Evolutionary conservation across 1,140 invertebrate genomes (phyloP).

Genomic region (Cyclargus thomasi): DNA sequence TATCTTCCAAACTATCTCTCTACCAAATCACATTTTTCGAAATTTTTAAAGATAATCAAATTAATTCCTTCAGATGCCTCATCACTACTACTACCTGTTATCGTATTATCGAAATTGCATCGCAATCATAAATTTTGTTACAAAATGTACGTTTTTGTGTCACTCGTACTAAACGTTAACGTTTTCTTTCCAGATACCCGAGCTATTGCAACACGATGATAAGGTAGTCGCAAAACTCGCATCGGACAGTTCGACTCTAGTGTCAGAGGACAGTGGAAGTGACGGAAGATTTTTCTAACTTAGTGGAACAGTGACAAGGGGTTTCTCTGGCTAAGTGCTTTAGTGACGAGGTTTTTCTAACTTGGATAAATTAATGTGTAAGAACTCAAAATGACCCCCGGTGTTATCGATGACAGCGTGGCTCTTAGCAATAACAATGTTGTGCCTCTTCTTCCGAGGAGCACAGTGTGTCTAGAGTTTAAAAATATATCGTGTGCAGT

Average conservation of each 20-base stretch:
- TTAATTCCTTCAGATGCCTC: not conserved
- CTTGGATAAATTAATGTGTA: not conserved
- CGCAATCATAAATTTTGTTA: not conserved
- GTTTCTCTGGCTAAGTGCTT: too few species aligned
- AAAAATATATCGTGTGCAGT: slow-evolving; percentile 81
- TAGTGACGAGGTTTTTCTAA: not conserved
- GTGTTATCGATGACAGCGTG: slow-evolving; percentile 34
- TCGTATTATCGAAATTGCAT: not conserved
- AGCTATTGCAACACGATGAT: not conserved
- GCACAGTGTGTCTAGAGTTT: slow-evolving; percentile 81
- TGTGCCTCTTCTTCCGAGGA: slow-evolving; percentile 56
- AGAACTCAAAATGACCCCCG: slow-evolving; percentile 40
- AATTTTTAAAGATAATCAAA: too few species aligned
- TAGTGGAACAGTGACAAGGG: too few species aligned
- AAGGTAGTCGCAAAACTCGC: not conserved
- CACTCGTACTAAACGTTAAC: not conserved
- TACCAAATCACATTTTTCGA: too few species aligned
- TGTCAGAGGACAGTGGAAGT: not conserved
- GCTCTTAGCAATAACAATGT: slow-evolving; percentile 63
- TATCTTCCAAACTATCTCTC: too few species aligned
- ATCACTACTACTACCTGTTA: not conserved
- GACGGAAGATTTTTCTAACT: not conserved
- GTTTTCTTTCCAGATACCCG: not conserved
- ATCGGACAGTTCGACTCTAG: not conserved
- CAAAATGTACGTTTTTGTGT: not conserved